Conservation (phyloP, 2,797 vertebrate species). For the Sebastes flavidus region DNA sequence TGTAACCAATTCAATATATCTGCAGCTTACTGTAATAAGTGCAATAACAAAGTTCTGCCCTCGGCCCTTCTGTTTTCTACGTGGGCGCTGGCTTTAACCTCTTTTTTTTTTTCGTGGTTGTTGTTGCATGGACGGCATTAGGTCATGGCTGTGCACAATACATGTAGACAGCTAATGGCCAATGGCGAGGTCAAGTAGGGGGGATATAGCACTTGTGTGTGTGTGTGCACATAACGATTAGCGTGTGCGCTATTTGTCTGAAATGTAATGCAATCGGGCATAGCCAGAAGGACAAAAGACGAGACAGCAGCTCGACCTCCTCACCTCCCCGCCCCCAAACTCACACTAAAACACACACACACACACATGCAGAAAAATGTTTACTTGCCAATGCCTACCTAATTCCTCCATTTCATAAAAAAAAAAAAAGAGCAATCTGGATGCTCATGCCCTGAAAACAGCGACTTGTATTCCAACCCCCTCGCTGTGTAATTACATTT, state of each 20-base stretch:
- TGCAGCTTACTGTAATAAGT: conserved; percentile 16
- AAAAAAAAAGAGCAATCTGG: conserved; percentile 33
- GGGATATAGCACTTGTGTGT: not conserved
- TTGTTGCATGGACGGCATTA: conserved; percentile 21
- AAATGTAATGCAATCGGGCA: conserved; percentile 54
- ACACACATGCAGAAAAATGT: conserved; percentile 6
- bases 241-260: conserved; percentile 40
- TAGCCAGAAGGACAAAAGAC: conserved; percentile 68
- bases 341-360: conserved; percentile 6
- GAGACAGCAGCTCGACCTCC: conserved; percentile 64
- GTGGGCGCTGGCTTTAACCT: conserved; percentile 35
- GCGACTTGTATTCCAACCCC: not conserved
- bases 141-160: conserved; percentile 40
- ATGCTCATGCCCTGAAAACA: conserved; percentile 39
- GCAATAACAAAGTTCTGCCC: conserved; percentile 9
- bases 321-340: conserved; percentile 53
- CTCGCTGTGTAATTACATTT: conserved; percentile 47
- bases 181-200: conserved; percentile 58
- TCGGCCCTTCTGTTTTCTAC: not conserved
- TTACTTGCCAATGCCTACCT: conserved; percentile 25
- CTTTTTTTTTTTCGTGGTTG: conserved; percentile 15
- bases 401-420: conserved; percentile 21
- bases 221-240: conserved; percentile 24
- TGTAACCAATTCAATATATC: conserved; percentile 18
- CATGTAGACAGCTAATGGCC: conserved; percentile 63